phyloP scores from a whole-genome alignment of 2,113 vertebrate species.

The Syrrhaptes paradoxus region DNA sequence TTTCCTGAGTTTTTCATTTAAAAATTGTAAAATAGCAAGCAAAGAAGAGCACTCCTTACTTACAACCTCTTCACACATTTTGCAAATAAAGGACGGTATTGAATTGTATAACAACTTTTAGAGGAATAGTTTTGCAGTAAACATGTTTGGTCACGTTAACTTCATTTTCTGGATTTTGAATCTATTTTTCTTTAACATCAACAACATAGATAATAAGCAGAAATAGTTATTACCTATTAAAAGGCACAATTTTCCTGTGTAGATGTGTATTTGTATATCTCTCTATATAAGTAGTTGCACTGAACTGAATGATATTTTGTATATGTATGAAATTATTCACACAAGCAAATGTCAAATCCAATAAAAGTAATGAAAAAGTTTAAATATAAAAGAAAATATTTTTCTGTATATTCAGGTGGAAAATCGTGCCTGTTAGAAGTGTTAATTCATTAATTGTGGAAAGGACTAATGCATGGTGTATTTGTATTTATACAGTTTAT shows the following conservation, averaged over 20 bases:
- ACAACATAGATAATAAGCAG: background rate
- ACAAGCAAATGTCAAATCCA: too few relatives aligned
- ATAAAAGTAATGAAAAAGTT: too few relatives aligned
- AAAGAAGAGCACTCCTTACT: background rate
- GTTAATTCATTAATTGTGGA: background rate
- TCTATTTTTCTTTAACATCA: background rate
- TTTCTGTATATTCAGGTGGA: background rate
- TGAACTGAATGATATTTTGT: too few relatives aligned
- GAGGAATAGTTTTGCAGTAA: background rate
- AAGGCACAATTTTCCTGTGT: too few relatives aligned
- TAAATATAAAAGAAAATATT: background rate
- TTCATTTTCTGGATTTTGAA: background rate
- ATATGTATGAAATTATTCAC: too few relatives aligned
- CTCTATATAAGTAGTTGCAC: too few relatives aligned
- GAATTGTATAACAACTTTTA: background rate
- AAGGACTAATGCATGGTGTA: background rate
- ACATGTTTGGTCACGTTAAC: background rate
- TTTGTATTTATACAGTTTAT: background rate
- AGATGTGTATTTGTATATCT: too few relatives aligned
- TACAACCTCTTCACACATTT: background rate
- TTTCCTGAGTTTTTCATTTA: background rate
- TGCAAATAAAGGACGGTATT: background rate
- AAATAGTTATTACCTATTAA: background rate
- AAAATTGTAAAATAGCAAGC: background rate
- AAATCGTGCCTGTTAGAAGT: background rate